Evolutionary conservation across 2,113 vertebrate genomes (phyloP), one percentile per base, ranked within the genome.

Genomic region (Dendropsophus ebraccatus): DNA sequence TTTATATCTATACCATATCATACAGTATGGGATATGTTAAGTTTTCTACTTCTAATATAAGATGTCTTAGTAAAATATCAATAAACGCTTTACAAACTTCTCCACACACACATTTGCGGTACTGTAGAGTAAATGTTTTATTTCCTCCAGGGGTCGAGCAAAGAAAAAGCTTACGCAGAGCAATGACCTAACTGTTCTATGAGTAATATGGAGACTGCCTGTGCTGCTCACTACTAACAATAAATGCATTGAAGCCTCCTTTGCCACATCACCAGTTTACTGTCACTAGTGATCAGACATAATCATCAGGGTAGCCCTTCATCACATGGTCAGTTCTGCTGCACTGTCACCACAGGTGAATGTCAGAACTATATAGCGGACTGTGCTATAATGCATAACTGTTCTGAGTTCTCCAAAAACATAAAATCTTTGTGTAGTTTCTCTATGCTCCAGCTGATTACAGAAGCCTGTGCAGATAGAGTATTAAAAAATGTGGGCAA

Each of bases 81-180:
- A 25, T 54, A 17, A 60, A 76, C 5, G 4, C 5, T n/a, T 77
- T 4, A 83, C 88, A 47, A 47, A 81, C 45, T 82, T 83, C 82
- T 41, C 87, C 45, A 83, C 58, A 11, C 23, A 0, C 19, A 7
- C 47, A 30, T 54, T 0, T 4, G 70, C 74, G 32, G 87, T 77
- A 90, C 32, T 58, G 45, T 75, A 45, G 10, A 21, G 54, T 79
- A 35, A 81, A 6, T 80, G 32, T 50, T 41, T 2, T 0, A 56
- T 0, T 23, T 77, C 47, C 89, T 88, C 88, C 85, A 75, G 58
- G 56, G 83, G 81, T 30, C 1, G 1, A 0, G 45, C 25, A 30
- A 17, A 79, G 58, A 80, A 76, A 89, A 77, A 87, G 23, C 77
- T 79, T 73, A 56, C 76, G 69, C 86, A 70, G 85, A 4, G 60